phyloP scores from a whole-genome alignment of 2,797 vertebrate species.

The Stomatorhinus walkeri region DNA sequence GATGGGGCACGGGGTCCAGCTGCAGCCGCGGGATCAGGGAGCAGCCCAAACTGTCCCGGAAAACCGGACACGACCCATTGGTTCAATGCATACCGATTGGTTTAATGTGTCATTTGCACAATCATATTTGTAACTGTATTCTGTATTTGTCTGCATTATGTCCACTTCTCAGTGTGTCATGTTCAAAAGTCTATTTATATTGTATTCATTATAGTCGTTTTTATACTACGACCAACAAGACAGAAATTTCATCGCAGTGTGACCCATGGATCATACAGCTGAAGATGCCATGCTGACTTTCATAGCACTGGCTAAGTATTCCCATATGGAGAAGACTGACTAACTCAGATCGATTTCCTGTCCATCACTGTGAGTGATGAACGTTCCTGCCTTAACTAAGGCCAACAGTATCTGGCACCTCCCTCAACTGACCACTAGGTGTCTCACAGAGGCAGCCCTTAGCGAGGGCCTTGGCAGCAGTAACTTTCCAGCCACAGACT shows the following conservation, averaged over 20 bases:
- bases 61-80: not conserved
- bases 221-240: not conserved
- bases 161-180: not conserved
- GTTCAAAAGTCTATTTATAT: not conserved
- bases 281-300: not conserved
- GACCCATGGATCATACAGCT: not conserved
- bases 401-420: not conserved
- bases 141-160: not conserved
- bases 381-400: not conserved
- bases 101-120: not conserved
- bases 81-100: not conserved
- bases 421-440: conserved; percentile 10
- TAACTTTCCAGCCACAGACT: conserved; percentile 10
- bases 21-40: not conserved
- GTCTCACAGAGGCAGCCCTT: not conserved
- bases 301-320: not conserved
- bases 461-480: not conserved
- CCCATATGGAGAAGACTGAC: not conserved
- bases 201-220: not conserved
- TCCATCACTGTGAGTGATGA: not conserved
- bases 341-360: not conserved
- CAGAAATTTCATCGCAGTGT: not conserved
- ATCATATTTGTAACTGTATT: not conserved
- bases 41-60: not conserved
- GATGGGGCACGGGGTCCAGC: not conserved